Percentiles rank a stretch among this genome's conserved stretches.
These are phyloP conservation scores for Nipponia nippon DNA, from an alignment of 2,113 vertebrate genomes.

Conservation along the genomic window DNA sequence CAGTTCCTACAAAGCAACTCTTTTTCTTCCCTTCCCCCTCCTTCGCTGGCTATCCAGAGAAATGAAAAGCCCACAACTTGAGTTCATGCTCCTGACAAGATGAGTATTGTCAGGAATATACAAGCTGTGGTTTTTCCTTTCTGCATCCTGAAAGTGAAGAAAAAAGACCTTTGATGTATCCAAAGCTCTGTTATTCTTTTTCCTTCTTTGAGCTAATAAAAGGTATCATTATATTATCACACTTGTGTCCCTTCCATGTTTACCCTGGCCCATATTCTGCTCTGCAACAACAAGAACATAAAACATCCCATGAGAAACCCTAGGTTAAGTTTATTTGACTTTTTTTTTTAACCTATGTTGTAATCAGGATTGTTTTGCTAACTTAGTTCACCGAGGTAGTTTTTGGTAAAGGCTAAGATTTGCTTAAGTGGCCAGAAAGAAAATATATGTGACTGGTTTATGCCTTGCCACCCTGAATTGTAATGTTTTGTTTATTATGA, in stretches of 20 bases:
- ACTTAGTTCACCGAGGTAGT: slow-evolving; percentile 52
- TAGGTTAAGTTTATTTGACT: slow-evolving; percentile 71
- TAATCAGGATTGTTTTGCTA: slow-evolving; percentile 67
- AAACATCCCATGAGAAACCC: slow-evolving; percentile 63
- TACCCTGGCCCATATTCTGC: slow-evolving; percentile 50
- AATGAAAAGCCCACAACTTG: neutral
- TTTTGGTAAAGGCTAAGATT: slow-evolving; percentile 61
- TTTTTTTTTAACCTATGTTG: slow-evolving; percentile 42
- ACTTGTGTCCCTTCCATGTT: slow-evolving; percentile 56
- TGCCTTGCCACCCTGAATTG: slow-evolving; percentile 60
- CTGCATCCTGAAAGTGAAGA: slow-evolving; percentile 37
- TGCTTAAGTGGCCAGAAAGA: slow-evolving; percentile 59
- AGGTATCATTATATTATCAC: slow-evolving; percentile 62
- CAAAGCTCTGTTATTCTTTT: slow-evolving; percentile 19
- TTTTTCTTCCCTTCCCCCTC: neutral
- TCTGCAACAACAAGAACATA: slow-evolving; percentile 64
- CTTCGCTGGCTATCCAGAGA: neutral
- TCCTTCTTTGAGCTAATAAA: slow-evolving; percentile 44
- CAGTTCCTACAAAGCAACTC: neutral
- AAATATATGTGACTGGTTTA: slow-evolving; percentile 48
- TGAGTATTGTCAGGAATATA: slow-evolving; percentile 39
- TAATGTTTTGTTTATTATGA: slow-evolving; percentile 64
- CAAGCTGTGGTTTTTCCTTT: slow-evolving; percentile 41
- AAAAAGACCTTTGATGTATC: slow-evolving; percentile 40
- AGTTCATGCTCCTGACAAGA: slow-evolving; percentile 44